Percentiles rank a stretch among this genome's conserved stretches.
Conservation (phyloP, 2,797 vertebrate species). For the Peromyscus melanophrys region DNA sequence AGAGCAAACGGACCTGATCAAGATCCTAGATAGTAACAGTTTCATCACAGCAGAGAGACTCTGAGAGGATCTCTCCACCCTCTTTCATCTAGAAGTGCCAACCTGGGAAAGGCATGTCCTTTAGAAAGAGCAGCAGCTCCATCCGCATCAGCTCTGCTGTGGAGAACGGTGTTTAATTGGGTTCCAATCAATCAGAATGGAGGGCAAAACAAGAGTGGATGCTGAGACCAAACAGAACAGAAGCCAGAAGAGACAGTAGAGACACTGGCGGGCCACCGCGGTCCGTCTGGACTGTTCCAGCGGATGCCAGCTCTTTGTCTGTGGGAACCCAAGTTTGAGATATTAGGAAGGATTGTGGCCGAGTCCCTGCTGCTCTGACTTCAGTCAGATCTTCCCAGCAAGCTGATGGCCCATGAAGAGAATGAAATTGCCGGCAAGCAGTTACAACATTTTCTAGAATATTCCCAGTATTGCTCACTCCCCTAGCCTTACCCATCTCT, state of each 20-base stretch:
- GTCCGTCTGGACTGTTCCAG: background rate
- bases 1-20: background rate
- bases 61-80: background rate
- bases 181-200: background rate
- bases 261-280: accelerated
- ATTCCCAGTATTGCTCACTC: background rate
- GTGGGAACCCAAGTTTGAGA: background rate
- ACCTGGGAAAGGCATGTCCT: background rate
- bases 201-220: no score
- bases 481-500: background rate
- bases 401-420: background rate
- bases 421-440: background rate
- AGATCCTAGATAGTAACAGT: background rate
- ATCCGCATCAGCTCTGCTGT: background rate
- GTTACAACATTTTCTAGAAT: background rate
- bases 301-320: background rate
- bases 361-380: background rate
- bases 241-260: no score
- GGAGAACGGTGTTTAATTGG: background rate
- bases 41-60: background rate
- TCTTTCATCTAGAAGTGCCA: background rate
- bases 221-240: no score
- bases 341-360: background rate
- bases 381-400: background rate
- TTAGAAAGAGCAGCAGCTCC: background rate